Evolutionary conservation across 2,113 vertebrate genomes (phyloP), one percentile per base, ranked within the genome.

Genomic region (Neolamprologus toae): DNA sequence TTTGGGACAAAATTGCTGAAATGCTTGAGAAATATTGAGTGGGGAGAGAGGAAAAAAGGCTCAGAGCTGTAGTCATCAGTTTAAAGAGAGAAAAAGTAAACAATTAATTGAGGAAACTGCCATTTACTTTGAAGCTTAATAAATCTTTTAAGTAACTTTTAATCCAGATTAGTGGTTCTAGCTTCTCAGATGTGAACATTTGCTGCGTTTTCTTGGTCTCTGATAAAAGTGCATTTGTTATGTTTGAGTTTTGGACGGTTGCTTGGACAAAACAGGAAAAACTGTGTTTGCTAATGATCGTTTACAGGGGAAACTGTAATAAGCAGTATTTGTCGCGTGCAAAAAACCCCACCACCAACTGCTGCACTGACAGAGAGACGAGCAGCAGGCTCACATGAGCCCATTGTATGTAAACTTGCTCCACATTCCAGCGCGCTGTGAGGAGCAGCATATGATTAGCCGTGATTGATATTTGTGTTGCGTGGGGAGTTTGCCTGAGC

Each of bases 381-480:
- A 71, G 80, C 59, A 63, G 9, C 66, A 63, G 57, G 81, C 17
- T 55, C 51, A 79, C 49, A 84, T 76, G 45, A 88, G 37, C 9
- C 26, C 3, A 10, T 7, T 16, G n/a, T 55, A 40, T 61, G 26
- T 37, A 82, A 37, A 78, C 28, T 78, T n/a, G 66, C 55, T 31
- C 9, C 76, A 83, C 88, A 86, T 87, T 85, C 92, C 86, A 37
- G 81, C 49, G 12, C 54, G 23, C 19, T 10, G 45, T 21, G 78
- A 88, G 51, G 76, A 86, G 86, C 89, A 54, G 84, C 88, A 31
- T 90, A 90, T 90, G 90, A 95, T 93, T 91, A 93, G 84, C 40
- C n/a, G 13, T 87, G 93, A 92, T 92, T 92, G 91, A 94, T 95
- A 93, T 93, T 92, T 93, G 83, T 51, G 7, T 82, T 83, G 90